These are phyloP conservation scores for Podabrus alpinus DNA, from an alignment of 2,888 invertebrate species.

Conservation along the genomic window DNA sequence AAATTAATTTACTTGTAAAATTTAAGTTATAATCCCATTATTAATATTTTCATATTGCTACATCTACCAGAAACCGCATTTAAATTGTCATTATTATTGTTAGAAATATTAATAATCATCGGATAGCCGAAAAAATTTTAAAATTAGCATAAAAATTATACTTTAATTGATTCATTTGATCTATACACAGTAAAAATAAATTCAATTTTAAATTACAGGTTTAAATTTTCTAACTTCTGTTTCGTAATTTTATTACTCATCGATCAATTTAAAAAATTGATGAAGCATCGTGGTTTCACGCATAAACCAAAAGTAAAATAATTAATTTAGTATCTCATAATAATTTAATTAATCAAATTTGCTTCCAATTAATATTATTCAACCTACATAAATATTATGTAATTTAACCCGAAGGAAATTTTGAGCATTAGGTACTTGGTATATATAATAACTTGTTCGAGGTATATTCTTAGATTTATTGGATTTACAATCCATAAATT, in stretches of 20 bases:
- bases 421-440: no score
- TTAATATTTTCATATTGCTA: neutral
- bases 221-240: neutral
- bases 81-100: neutral
- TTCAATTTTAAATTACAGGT: neutral
- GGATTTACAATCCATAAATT: slow-evolving; percentile 40
- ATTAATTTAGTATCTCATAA: neutral
- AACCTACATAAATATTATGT: neutral
- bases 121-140: neutral
- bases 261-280: neutral
- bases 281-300: neutral
- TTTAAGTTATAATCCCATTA: neutral
- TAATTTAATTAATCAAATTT: neutral
- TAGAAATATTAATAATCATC: neutral
- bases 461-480: slow-evolving; percentile 31
- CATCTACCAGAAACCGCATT: neutral
- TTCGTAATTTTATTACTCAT: neutral
- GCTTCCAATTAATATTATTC: neutral
- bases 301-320: neutral
- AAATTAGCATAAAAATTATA: neutral
- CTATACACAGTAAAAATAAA: neutral
- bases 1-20: neutral
- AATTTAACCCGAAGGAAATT: neutral
- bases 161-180: neutral
- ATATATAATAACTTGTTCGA: neutral